These are phyloP conservation scores for Steinernema hermaphroditum DNA, from an alignment of 2,888 invertebrate species.

Conservation along the genomic window DNA sequence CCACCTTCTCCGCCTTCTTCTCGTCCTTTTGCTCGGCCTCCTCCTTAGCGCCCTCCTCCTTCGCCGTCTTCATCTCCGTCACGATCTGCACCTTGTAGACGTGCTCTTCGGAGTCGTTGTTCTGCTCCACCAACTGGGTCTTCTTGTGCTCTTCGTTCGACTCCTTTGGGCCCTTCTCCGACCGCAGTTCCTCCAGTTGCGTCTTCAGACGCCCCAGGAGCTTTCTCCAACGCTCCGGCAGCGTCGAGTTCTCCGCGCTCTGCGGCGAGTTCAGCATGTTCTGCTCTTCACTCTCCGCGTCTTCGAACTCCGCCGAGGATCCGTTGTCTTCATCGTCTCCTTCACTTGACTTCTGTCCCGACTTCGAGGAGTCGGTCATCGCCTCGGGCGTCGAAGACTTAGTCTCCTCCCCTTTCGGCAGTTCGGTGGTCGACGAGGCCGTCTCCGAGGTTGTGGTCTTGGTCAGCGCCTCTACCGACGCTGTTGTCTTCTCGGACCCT, in stretches of 20 bases:
- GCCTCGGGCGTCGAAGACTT: no score
- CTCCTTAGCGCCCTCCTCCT: no score
- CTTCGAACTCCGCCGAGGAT: not conserved
- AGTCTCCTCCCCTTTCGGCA: no score
- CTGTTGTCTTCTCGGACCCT: no score
- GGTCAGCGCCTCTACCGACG: no score
- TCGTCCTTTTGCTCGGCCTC: not conserved
- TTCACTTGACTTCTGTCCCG: not conserved
- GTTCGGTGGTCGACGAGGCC: no score
- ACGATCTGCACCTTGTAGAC: conserved; percentile 19
- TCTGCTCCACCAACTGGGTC: not conserved
- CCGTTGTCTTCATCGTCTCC: not conserved
- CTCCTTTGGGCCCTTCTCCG: conserved; percentile 8
- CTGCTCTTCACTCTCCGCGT: not conserved
- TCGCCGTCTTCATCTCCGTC: not conserved
- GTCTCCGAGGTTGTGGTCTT: no score
- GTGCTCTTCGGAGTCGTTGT: conserved; percentile 6
- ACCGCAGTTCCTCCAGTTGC: conserved; percentile 14
- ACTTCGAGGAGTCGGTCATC: no score
- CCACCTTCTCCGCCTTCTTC: not conserved
- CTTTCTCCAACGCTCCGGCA: not conserved
- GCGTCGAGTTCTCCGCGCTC: not conserved
- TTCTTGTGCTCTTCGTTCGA: not conserved
- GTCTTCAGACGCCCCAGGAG: conserved; percentile 27
- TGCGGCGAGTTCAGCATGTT: not conserved